Conservation (phyloP, 2,797 vertebrate genomes). For the Onychomys arenicola region DNA sequence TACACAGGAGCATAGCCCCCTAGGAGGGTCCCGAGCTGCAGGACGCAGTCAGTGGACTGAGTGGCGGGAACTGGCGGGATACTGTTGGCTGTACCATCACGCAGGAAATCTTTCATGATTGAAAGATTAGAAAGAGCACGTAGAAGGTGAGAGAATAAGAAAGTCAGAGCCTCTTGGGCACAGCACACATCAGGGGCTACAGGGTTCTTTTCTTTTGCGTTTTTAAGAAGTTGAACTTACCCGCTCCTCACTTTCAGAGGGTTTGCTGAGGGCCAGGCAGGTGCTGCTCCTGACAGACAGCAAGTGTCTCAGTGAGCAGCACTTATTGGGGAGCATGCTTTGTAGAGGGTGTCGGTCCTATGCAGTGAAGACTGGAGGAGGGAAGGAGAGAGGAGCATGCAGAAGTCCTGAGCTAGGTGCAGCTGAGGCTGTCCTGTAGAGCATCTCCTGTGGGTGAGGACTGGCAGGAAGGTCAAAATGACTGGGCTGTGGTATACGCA, state of each 20-base stretch:
- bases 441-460: neutral
- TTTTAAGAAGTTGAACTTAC: neutral
- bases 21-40: neutral
- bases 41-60: neutral
- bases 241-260: neutral
- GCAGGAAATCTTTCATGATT: constrained; percentile 27
- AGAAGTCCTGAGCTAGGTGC: neutral
- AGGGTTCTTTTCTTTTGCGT: neutral
- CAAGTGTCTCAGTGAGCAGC: neutral
- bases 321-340: neutral
- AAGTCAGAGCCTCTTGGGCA: neutral
- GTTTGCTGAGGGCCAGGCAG: neutral
- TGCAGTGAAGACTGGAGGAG: neutral
- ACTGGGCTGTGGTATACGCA: neutral
- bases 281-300: neutral
- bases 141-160: neutral
- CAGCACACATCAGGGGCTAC: neutral
- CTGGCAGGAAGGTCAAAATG: neutral
- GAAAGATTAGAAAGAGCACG: neutral
- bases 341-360: neutral
- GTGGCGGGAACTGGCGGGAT: neutral
- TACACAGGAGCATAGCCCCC: neutral
- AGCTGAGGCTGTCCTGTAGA: neutral
- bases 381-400: neutral
- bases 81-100: neutral